Evolutionary conservation across 64 coral and sea anemone species (phyloP).

Genomic region (Porites lutea): DNA sequence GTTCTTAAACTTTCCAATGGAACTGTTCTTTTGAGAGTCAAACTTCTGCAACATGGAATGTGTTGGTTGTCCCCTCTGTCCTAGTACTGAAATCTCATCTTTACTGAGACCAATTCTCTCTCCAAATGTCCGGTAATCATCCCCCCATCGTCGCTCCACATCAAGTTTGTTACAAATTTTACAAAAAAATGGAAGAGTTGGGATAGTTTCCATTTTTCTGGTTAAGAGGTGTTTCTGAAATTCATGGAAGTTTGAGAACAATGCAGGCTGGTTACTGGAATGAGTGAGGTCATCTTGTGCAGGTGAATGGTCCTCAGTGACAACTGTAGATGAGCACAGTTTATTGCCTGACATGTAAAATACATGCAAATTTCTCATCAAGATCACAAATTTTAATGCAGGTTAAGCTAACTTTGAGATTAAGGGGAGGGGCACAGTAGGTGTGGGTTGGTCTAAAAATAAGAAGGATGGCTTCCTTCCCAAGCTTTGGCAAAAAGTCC

Average conservation of each 20-base stretch:
- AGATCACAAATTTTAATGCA: too few species aligned
- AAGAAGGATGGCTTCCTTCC: too few species aligned
- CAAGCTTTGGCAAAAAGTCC: too few species aligned
- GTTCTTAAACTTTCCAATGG: not conserved
- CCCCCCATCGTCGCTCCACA: not conserved
- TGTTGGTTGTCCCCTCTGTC: not conserved
- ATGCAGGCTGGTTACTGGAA: not conserved
- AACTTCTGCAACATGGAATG: not conserved
- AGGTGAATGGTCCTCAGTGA: too few species aligned
- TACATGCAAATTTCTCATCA: too few species aligned
- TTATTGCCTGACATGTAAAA: too few species aligned
- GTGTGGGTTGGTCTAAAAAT: too few species aligned
- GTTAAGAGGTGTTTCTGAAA: not conserved
- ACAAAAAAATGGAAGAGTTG: not conserved
- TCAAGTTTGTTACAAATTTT: slow-evolving; percentile 3
- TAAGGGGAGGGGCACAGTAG: too few species aligned
- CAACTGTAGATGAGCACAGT: too few species aligned
- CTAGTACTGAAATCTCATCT: not conserved
- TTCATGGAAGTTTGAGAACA: not conserved
- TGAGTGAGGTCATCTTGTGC: too few species aligned
- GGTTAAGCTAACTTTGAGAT: too few species aligned
- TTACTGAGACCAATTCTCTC: not conserved
- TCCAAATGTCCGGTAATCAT: slow-evolving; percentile 1
- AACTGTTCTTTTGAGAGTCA: not conserved
- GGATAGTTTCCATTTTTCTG: not conserved